Base-by-base conservation (phyloP, 2,113 vertebrate genomes). In the Lepus timidus region DNA sequence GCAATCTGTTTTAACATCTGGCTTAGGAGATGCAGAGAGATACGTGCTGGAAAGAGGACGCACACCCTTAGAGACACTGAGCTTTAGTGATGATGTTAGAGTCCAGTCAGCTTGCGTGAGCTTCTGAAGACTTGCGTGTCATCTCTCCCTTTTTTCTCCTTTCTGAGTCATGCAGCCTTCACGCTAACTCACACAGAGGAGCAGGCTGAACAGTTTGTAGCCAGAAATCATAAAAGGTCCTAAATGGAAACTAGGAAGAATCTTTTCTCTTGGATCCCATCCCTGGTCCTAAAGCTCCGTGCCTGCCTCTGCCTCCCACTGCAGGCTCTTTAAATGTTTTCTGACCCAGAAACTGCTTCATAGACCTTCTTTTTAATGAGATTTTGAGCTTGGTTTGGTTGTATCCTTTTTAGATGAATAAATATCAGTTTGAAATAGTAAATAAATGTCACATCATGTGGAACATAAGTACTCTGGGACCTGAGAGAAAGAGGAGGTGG, bases 21-120 rank as follows among this genome's bases (percentile, higher is more conserved):
- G 13, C 39, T 17, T 52, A 52, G 58, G 44, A 33, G 27, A 9
- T 52, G n/a, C 39, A 36, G 4, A 39, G 67, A 68, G 23, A 25
- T 70, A 20, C 23, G 61, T 27, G 31, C 68, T 14, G 10, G 13
- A 29, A 44, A 82, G 67, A 36, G 9, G 44, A 23, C 10, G 29
- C 22, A 44, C 4, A 6, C 51, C 29, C 70, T 20, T 29, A 67
- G 25, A 31, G 25, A 16, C 0, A 1, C 9, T 0, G 0, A 58
- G 31, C 75, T 16, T 62, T 22, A n/a, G 29, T 22, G 3, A 6
- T 4, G 22, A 9, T 52, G 23, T 6, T 11, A 11, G 90, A 39
- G 29, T 4, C 6, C 55, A 58, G 20, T 31, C 44, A 49, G 65
- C 73, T 39, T 70, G 2, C 70, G 49, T 2, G 74, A 8, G 31